These are phyloP conservation scores for Cybosia mesomella DNA, from an alignment of 2,888 invertebrate genomes.

Conservation along the genomic window DNA sequence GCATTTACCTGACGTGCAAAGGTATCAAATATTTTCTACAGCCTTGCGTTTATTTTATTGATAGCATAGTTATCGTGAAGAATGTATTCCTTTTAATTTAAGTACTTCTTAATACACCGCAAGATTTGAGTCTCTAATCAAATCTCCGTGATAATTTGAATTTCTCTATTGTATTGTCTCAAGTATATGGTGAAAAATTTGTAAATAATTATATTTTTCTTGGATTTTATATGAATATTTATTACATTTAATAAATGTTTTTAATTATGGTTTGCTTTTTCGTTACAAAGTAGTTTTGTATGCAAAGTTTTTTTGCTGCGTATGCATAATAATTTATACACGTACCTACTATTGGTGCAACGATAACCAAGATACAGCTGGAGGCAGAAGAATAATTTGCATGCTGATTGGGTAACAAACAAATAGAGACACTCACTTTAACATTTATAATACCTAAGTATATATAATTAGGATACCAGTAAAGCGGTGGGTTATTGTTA, in stretches of 20 bases:
- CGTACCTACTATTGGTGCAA: no score
- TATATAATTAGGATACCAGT: not conserved
- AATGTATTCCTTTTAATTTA: constrained; percentile 42
- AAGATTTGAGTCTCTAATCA: constrained; percentile 18
- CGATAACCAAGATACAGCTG: no score
- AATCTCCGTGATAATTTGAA: constrained; percentile 35
- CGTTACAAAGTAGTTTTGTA: no score
- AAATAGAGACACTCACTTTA: no score
- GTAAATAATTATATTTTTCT: not conserved
- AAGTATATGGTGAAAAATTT: constrained; percentile 23
- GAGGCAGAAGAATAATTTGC: no score
- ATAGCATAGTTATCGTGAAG: not conserved
- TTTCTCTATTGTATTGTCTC: constrained; percentile 23
- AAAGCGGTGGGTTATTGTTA: not conserved
- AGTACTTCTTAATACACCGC: constrained; percentile 17
- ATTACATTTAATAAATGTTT: constrained; percentile 10
- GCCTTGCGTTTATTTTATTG: no score
- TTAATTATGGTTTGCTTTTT: not conserved
- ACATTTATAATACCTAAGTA: no score
- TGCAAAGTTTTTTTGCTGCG: no score
- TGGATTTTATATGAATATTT: constrained; percentile 3
- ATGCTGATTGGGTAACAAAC: no score
- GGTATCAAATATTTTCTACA: no score
- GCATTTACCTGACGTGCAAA: no score
- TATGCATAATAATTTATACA: no score